Evolutionary conservation across 2,113 vertebrate species (phyloP).

Genomic region (Sardina pilchardus): DNA sequence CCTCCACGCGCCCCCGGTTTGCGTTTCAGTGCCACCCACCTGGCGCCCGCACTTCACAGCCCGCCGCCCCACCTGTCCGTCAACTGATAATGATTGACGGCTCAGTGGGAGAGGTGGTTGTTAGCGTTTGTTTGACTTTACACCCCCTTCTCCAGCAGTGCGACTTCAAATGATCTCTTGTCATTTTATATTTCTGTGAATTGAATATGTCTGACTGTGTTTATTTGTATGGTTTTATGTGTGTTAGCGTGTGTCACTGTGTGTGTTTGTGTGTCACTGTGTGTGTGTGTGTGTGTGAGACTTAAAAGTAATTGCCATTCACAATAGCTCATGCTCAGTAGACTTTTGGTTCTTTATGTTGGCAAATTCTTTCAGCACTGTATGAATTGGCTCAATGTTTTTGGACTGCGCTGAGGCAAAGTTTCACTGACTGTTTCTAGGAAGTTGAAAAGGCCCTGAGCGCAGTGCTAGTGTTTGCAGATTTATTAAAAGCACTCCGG

Average conservation of each 20-base stretch:
- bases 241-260: constrained; percentile 17
- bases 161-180: neutral
- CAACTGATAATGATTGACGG: neutral
- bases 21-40: constrained; percentile 30
- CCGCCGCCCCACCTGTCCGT: neutral
- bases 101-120: neutral
- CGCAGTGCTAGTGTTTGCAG: constrained; percentile 1
- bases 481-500: constrained; percentile 14
- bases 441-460: neutral
- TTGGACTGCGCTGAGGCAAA: neutral
- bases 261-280: neutral
- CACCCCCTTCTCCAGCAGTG: neutral
- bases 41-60: constrained; percentile 37
- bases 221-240: constrained; percentile 63
- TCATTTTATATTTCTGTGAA: constrained; percentile 10
- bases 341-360: constrained; percentile 12
- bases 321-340: constrained; percentile 19
- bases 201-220: constrained; percentile 49
- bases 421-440: constrained; percentile 11
- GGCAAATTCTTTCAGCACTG: neutral
- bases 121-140: neutral
- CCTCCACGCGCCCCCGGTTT: constrained; percentile 3
- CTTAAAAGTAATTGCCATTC: constrained; percentile 33
- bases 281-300: constrained; percentile 19
- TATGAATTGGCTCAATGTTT: neutral